Evolutionary conservation across 2,113 vertebrate genomes (phyloP), one percentile per base, ranked within the genome.

Genomic region (Lynx canadensis): DNA sequence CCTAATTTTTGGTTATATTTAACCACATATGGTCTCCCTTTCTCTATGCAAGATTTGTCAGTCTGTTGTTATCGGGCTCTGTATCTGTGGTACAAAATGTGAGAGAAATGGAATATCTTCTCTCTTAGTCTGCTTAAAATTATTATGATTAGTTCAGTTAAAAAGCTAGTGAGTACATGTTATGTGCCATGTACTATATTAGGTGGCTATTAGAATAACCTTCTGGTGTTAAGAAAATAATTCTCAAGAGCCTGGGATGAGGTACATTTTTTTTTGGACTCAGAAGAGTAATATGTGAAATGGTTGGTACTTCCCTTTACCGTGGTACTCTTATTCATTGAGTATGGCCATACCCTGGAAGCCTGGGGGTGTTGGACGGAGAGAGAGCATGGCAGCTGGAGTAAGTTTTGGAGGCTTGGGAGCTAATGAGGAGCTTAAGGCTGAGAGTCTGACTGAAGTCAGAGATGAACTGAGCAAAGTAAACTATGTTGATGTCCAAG

Each of bases 371-470:
- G 3, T 19, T n/a, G n/a, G n/a, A 50, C n/a, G 5, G 27, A 33
- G 52, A 38, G 71, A 13, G 12, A 65, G 7, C 27, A 11, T 41
- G 45, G n/a, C 9, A 69, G 4, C 13, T 31, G 8, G 41, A n/a
- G 36, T 23, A 23, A 83, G 9, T 1, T 63, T 5, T 82, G 50
- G 31, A 48, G 31, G 0, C 3, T 81, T 14, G 0, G 9, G 4
- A 74, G 27, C 15, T 57, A 5, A 55, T 60, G 36, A 81, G 65
- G 25, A 76, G 29, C 48, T 69, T 36, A 18, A 31, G 4, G 6
- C 1, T 78, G 33, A 57, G 2, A 45, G 2, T 45, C 8, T 73
- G 73, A 68, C 5, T 90, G 14, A 27, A 48, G 29, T 12, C 36
- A 50, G 33, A n/a, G 69, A 29, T 57, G 31, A 91, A 63, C 19